These are phyloP conservation scores for Panagrolaimus sp. DNA, from an alignment of 1,140 invertebrate genomes.

Conservation along the genomic window DNA sequence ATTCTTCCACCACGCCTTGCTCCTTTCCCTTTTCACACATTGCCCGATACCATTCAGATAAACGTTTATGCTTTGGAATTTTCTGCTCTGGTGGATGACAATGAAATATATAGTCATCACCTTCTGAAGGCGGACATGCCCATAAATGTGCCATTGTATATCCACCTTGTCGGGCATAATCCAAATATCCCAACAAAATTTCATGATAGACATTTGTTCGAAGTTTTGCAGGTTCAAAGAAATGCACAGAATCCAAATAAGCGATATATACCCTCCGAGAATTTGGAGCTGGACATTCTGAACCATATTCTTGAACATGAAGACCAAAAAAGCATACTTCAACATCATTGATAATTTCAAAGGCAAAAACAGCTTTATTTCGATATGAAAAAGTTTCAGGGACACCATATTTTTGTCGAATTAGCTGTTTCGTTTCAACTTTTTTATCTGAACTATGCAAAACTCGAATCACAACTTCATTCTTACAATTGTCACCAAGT, in stretches of 20 bases:
- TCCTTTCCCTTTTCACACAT: constrained; percentile 99
- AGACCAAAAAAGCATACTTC: constrained; percentile 99
- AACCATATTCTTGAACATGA: constrained; percentile 99
- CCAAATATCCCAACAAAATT: constrained; percentile 93
- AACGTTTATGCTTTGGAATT: constrained; percentile 94
- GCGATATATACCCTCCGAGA: constrained; percentile 94
- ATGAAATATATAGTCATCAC: constrained; percentile 99
- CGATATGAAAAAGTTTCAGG: constrained; percentile 86
- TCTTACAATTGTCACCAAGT: constrained; percentile 75
- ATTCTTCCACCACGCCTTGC: constrained; percentile 92
- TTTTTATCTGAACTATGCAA: constrained; percentile 93
- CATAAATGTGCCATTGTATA: constrained; percentile 98
- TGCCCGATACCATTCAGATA: constrained; percentile 99
- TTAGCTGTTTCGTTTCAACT: constrained; percentile 95
- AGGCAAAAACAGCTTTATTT: constrained; percentile 97
- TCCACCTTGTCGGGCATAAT: constrained; percentile 95
- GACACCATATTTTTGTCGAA: constrained; percentile 77
- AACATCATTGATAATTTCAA: constrained; percentile 93
- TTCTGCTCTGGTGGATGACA: constrained; percentile 97
- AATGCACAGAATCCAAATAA: constrained; percentile 97
- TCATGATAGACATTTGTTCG: constrained; percentile 97
- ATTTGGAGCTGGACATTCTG: constrained; percentile 86
- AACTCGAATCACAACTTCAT: constrained; percentile 90
- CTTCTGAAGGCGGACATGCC: constrained; percentile 98
- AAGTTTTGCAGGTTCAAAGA: constrained; percentile 91